Base-by-base conservation (phyloP, 2,113 vertebrate genomes). In the Silurus asotus region DNA sequence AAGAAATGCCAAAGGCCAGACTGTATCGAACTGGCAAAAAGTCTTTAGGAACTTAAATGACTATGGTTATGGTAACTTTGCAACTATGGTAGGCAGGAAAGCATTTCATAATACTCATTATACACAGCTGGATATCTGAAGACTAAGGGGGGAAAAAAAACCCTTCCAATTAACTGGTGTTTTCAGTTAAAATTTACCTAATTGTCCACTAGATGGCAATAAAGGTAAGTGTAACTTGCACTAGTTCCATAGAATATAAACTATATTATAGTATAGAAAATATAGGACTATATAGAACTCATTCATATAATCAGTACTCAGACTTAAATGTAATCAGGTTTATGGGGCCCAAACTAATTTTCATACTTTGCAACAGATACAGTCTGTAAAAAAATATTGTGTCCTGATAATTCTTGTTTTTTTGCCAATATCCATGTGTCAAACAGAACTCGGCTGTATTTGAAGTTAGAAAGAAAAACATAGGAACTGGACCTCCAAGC, bases 141-240 rank as follows among this genome's bases (percentile, higher is more conserved):
- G 20, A n/a, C 14, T 75, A 4, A 23, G 11, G 28, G 48, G 11
- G 28, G 28, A 15, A 15, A 14, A 37, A 45, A 17, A 8, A 20
- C 14, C 37, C 4, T 19, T 72, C 17, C 37, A 51, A 20, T 51
- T 1, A 11, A 8, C 8, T 76, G 23, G 72, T 51, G 9, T 13
- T 10, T 6, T 51, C 49, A 75, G 20, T 53, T 62, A 20, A 25
- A 53, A 81, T 89, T 84, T 62, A 56, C 5, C 5, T 37, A 74
- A 7, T 55, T 48, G 20, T 65, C 90, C 91, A 91, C 19, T 28
- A 89, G 89, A 72, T 70, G 88, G 85, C 88, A 87, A 86, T 80
- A 85, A n/a, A 86, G 51, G 61, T 74, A 88, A 69, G 10, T 25
- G n/a, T 45, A 87, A 80, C 1, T 6, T 58, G 15, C 1, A 8